phyloP scores from a whole-genome alignment of 2,113 vertebrate species.

The Perca schrenkii region DNA sequence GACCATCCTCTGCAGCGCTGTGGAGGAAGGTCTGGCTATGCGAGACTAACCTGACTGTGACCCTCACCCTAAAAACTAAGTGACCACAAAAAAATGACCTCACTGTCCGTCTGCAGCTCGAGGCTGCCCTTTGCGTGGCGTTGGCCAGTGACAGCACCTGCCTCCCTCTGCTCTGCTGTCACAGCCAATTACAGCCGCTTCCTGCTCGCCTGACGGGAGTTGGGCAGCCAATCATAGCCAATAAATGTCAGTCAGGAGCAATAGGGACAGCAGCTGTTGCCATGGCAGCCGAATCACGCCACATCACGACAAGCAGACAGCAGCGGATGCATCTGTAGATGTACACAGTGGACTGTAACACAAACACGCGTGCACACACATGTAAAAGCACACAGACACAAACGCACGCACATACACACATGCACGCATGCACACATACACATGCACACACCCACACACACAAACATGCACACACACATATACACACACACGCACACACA shows the following conservation, averaged over 20 bases:
- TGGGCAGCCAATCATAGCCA: conserved; percentile 32
- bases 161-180: conserved; percentile 16
- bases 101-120: neutral
- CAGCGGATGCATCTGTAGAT: neutral
- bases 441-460: no score
- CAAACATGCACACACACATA: no score
- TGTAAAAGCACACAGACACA: no score
- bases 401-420: neutral
- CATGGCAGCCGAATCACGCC: conserved; percentile 32
- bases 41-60: neutral
- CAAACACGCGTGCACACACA: neutral
- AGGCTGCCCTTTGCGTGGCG: conserved; percentile 26
- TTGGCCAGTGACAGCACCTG: neutral
- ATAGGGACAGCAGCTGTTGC: conserved; percentile 36
- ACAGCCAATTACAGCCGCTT: conserved; percentile 50
- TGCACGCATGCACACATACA: no score
- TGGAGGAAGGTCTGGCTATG: no score
- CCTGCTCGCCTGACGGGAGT: conserved; percentile 11
- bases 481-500: no score
- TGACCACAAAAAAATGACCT: neutral
- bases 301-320: neutral
- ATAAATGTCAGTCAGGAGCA: conserved; percentile 50
- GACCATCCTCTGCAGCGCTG: no score
- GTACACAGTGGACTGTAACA: no score
- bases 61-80: neutral